Base-by-base conservation (phyloP, 2,113 vertebrate genomes). In the Ia io region DNA sequence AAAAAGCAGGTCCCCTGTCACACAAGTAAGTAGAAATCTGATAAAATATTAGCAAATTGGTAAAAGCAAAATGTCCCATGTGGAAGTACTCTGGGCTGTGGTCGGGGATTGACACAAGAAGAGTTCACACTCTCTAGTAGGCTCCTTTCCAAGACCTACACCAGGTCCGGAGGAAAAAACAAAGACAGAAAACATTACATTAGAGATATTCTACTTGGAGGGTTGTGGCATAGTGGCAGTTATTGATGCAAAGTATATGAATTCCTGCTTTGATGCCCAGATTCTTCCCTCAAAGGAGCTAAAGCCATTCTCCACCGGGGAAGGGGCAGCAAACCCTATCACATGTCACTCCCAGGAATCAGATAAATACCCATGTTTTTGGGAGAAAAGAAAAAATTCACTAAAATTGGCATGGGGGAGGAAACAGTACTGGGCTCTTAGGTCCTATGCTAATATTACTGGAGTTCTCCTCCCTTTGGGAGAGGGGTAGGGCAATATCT, bases 71-170 rank as follows among this genome's bases (percentile, higher is more conserved):
- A 32, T 37, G 13, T 47, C 9, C 9, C 13, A 2, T 69, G 13
- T 40, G 18, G 35, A 86, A 56, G 20, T 47, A 6, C 28, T 65
- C 5, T 22, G 22, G 28, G 28, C 6, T 73, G 23, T 32, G 13
- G 2, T 32, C 7, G n/a, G 5, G 18, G 1, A 11, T 3, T 32
- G 20, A n/a, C 12, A 25, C 1, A 37, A 37, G 20, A 40, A 2
- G 30, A 61, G 9, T 35, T 44, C 23, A 35, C 6, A 59, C 9
- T 71, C 37, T 53, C 14, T 82, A 5, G 9, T 9, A 44, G 13
- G 3, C 17, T 79, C 10, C 28, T 63, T 71, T 11, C 22, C 16
- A 30, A 14, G 9, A 59, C 9, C 23, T 71, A 11, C 51, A 3
- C 16, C 1, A 6, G 4, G n/a, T 44, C 9, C 12, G 18, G 9